Evolutionary conservation across 2,797 vertebrate species (phyloP), one percentile per base, ranked within the genome.

Genomic region (Sternotherus odoratus): DNA sequence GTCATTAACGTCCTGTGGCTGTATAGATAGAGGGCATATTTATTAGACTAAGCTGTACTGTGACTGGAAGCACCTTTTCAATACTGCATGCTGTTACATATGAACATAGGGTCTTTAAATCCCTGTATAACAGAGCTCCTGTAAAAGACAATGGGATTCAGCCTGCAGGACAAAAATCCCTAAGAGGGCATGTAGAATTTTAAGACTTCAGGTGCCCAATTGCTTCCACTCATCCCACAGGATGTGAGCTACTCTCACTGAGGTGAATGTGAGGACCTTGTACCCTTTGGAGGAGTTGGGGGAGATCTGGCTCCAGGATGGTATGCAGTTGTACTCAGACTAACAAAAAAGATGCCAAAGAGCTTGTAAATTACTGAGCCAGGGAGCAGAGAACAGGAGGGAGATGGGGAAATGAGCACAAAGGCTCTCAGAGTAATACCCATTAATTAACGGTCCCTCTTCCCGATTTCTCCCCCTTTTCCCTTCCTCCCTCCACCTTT

Each of bases 31-130:
- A 33, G 82, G 63, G 57, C 87, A 6, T 92, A 81, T 95, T 94
- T 96, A 89, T 72, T 89, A 92, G 87, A 82, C 84, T 54, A 75
- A 92, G 56, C 26, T 75, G 60, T 57, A 87, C 85, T 89, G 33
- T 60, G 60, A 26, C 92, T 91, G 90, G 93, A 95, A 96, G 80
- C 88, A 94, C 91, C 90, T 86, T 87, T 74, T 84, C 7, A 1
- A 33, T 78, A 1, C 88, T 82, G 88, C 88, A 92, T 16, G 13
- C 26, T 26, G 24, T 75, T 75, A 75, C 24, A 75, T 24, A 75
- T 26, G 39, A 30, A 30, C 39, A 74, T 12, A 74, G 69, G 39
- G 43, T 13, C 63, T 69, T 36, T 43, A 48, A 75, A 48, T 15
- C 26, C 7, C 56, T 17, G 57, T 8, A 86, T 57, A 93, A 23